Conservation (phyloP, 2,888 invertebrate species). For the Hecatera dysodea region DNA sequence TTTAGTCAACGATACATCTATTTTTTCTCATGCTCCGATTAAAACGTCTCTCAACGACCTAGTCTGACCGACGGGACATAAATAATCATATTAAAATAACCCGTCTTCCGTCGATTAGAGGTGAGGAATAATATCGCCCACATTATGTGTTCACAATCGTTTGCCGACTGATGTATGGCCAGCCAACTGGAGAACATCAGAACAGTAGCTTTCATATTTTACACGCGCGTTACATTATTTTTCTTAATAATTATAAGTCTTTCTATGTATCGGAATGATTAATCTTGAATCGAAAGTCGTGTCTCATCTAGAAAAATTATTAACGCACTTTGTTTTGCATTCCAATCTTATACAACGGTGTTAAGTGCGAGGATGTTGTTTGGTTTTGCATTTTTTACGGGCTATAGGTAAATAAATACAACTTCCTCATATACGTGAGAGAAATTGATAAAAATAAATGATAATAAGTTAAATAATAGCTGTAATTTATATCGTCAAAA, state of each 20-base stretch:
- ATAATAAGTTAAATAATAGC: conserved; percentile 65
- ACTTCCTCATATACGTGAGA: conserved; percentile 45
- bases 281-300: conserved; percentile 44
- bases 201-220: conserved; percentile 51
- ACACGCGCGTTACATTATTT: conserved; percentile 44
- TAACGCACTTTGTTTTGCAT: conserved; percentile 31
- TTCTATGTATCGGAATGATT: conserved; percentile 21
- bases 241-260: conserved; percentile 30
- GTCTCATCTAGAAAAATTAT: conserved; percentile 35
- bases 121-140: conserved; percentile 66
- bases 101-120: conserved; percentile 66
- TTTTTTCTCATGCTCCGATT: conserved; percentile 60
- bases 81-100: conserved; percentile 68
- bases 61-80: conserved; percentile 65
- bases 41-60: conserved; percentile 61
- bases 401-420: conserved; percentile 33
- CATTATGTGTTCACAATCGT: conserved; percentile 61
- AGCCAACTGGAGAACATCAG: conserved; percentile 39
- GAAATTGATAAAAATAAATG: conserved; percentile 38
- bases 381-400: conserved; percentile 12
- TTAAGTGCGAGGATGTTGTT: conserved; percentile 14
- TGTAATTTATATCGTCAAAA: conserved; percentile 71
- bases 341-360: conserved; percentile 42
- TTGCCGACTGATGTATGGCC: conserved; percentile 58
- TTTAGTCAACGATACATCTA: conserved; percentile 48